These are phyloP conservation scores for Clarias macrocephalus DNA, from an alignment of 2,113 vertebrate genomes.

Conservation along the genomic window DNA sequence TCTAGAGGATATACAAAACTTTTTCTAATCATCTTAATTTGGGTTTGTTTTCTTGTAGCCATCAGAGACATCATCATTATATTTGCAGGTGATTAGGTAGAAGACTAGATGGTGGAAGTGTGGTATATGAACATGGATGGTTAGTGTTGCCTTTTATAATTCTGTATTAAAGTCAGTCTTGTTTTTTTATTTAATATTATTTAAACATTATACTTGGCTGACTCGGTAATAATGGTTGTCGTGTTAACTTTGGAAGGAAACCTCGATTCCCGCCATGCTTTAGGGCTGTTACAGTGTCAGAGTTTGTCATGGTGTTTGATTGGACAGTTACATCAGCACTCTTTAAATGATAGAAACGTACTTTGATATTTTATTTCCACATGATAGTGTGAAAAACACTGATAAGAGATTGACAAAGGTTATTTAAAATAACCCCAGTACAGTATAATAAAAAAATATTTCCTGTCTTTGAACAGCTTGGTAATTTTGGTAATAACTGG, in stretches of 20 bases:
- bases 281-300: neutral
- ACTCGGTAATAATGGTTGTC: neutral
- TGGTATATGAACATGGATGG: conserved; percentile 71
- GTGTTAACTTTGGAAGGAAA: neutral
- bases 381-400: neutral
- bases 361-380: neutral
- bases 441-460: neutral
- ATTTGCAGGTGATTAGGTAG: neutral
- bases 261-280: neutral
- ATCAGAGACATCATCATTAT: conserved; percentile 57
- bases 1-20: neutral
- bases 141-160: conserved; percentile 41
- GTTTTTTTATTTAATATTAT: neutral
- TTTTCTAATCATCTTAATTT: conserved; percentile 24
- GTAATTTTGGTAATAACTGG: neutral
- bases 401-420: neutral
- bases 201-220: neutral
- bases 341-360: neutral
- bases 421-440: neutral
- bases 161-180: neutral
- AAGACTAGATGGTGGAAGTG: conserved; percentile 52
- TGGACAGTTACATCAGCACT: neutral
- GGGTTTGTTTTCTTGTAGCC: conserved; percentile 50
- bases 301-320: neutral
- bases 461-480: neutral